Conservation (phyloP, 2,888 invertebrate species). For the Phytoseiulus persimilis region DNA sequence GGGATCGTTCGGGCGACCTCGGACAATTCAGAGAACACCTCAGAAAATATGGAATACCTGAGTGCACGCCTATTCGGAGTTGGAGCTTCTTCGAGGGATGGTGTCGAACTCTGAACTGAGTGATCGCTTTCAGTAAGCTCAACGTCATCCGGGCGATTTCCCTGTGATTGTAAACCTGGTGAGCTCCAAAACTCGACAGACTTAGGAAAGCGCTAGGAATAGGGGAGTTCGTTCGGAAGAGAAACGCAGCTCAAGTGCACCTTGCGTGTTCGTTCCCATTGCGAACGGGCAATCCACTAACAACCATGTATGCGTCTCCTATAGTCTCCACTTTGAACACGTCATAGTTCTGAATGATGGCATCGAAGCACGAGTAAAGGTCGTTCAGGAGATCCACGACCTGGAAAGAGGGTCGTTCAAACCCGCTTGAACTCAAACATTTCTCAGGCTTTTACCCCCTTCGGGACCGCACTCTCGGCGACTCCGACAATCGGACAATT, state of each 20-base stretch:
- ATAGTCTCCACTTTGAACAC: conserved; percentile 47
- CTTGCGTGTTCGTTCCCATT: conserved; percentile 44
- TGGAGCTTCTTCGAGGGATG: conserved; percentile 61
- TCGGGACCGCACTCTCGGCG: no score
- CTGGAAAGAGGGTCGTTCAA: conserved; percentile 39
- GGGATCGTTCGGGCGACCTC: background rate
- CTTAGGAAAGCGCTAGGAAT: background rate
- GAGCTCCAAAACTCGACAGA: background rate
- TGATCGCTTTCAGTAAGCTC: conserved; percentile 63
- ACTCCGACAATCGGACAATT: no score
- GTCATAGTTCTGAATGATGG: conserved; percentile 46
- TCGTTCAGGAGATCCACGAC: conserved; percentile 46
- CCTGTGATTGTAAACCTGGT: conserved; percentile 56
- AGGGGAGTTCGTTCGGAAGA: background rate
- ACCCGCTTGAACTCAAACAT: no score
- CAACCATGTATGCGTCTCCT: conserved; percentile 46
- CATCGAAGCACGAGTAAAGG: conserved; percentile 46
- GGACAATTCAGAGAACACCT: background rate
- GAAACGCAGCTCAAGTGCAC: background rate
- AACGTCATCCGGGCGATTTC: conserved; percentile 70
- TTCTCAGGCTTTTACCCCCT: no score
- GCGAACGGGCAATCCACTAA: conserved; percentile 44
- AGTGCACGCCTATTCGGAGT: conserved; percentile 65
- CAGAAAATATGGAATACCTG: conserved; percentile 51
- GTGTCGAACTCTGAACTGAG: conserved; percentile 61